These are phyloP conservation scores for Plectropomus leopardus DNA, from an alignment of 2,113 vertebrate species.

Conservation along the genomic window DNA sequence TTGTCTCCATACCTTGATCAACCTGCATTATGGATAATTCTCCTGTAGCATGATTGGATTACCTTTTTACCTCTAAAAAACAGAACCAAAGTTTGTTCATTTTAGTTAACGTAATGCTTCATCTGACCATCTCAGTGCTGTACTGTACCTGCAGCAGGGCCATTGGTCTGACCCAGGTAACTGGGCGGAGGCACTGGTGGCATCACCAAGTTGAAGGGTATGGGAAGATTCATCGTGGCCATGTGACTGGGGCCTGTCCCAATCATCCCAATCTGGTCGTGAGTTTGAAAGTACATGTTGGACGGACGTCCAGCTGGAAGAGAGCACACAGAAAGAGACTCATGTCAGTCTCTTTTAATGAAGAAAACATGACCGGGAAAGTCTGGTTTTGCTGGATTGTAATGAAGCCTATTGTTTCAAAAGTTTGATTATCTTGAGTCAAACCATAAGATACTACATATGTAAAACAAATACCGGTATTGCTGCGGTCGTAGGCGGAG, in stretches of 20 bases:
- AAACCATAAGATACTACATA: not conserved
- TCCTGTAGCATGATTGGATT: not conserved
- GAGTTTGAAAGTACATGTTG: slow-evolving; percentile 99
- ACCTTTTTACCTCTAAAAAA: not conserved
- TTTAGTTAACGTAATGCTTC: too few relatives aligned
- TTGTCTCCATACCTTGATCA: not conserved
- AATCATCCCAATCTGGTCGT: slow-evolving; percentile 99
- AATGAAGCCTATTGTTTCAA: not conserved
- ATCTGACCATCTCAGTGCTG: not conserved
- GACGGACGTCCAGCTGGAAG: slow-evolving; percentile 89
- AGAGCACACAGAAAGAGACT: not conserved
- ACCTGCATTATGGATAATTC: not conserved
- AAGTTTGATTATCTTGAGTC: not conserved
- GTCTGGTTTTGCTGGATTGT: not conserved
- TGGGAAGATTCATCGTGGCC: slow-evolving; percentile 96
- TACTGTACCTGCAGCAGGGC: slow-evolving; percentile 90
- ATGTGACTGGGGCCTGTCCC: slow-evolving; percentile 93
- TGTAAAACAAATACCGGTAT: slow-evolving; percentile 72
- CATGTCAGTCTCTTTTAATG: not conserved
- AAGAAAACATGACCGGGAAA: not conserved
- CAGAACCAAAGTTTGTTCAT: not conserved
- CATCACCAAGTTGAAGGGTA: slow-evolving; percentile 98
- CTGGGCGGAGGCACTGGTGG: slow-evolving; percentile 96
- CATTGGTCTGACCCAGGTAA: slow-evolving; percentile 94
- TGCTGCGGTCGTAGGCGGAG: slow-evolving; percentile 96